Evolutionary conservation across 92 coral and sea anemone genomes (phyloP).

Genomic region (Umimayanthus chanpuru): DNA sequence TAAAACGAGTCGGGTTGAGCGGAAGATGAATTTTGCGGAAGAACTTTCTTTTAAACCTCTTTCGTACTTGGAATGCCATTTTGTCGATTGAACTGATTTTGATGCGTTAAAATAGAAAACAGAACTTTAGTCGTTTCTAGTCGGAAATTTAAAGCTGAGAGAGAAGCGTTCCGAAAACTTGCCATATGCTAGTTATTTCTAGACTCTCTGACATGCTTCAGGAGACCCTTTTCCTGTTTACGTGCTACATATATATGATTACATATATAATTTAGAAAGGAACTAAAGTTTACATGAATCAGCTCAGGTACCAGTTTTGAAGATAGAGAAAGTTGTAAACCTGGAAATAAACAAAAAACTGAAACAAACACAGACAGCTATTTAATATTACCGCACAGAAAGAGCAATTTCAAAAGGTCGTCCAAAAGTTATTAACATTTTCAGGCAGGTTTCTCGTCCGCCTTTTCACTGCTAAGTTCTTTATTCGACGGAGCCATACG

Average conservation of each 20-base stretch:
- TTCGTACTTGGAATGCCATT: background rate
- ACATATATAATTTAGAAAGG: background rate
- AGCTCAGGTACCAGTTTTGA: constrained; percentile 26
- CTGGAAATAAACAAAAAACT: constrained; percentile 4
- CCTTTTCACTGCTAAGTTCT: background rate
- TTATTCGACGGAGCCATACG: background rate
- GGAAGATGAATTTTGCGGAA: background rate
- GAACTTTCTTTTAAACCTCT: background rate
- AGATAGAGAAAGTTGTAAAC: background rate
- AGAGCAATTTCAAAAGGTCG: background rate
- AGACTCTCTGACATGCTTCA: too few species aligned
- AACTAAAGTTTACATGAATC: too few species aligned
- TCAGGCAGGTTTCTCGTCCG: background rate
- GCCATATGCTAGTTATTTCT: too few species aligned
- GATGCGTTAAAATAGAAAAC: background rate
- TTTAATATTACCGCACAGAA: background rate
- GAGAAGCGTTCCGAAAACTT: background rate
- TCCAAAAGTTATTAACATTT: constrained; percentile 23
- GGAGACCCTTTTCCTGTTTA: too few species aligned
- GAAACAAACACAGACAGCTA: background rate
- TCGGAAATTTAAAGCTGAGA: background rate
- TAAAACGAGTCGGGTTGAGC: background rate
- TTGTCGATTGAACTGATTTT: background rate
- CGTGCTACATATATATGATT: too few species aligned
- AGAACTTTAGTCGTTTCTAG: background rate